phyloP scores from a whole-genome alignment of 2,888 invertebrate genomes.

The Cerastis leucographa region DNA sequence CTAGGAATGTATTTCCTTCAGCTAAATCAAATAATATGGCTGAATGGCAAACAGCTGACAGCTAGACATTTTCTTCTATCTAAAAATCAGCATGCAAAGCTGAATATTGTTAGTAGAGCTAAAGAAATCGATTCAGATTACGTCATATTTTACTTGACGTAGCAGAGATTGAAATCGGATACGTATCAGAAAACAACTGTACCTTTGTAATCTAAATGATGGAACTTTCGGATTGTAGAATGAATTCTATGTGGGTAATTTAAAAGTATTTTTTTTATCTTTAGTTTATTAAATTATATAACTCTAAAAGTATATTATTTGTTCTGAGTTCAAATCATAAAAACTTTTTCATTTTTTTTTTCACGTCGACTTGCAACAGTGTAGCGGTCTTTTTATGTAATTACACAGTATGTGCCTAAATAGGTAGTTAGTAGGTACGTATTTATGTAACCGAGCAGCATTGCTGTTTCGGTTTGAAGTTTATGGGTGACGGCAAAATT shows the following conservation, averaged over 20 bases:
- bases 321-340: background rate
- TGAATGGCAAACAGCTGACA: conserved; percentile 39
- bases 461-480: conserved; percentile 1
- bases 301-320: background rate
- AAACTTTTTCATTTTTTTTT: background rate
- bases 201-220: conserved; percentile 45
- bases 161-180: conserved; percentile 49
- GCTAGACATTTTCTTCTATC: conserved; percentile 24
- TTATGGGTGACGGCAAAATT: background rate
- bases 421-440: too few relatives aligned
- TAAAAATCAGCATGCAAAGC: conserved; percentile 38
- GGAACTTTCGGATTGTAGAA: conserved; percentile 30
- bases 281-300: background rate
- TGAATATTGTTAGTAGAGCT: conserved; percentile 36
- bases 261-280: conserved; percentile 10
- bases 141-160: conserved; percentile 32
- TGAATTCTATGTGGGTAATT: conserved; percentile 27
- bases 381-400: too few relatives aligned
- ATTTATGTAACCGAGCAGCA: background rate
- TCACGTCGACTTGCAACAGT: too few relatives aligned
- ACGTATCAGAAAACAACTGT: conserved; percentile 43
- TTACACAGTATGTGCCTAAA: too few relatives aligned
- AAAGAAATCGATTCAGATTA: conserved; percentile 52
- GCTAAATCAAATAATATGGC: conserved; percentile 32
- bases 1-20: conserved; percentile 10